Evolutionary conservation across 2,113 vertebrate species (phyloP).

Genomic region (Phylloscopus trochilus): DNA sequence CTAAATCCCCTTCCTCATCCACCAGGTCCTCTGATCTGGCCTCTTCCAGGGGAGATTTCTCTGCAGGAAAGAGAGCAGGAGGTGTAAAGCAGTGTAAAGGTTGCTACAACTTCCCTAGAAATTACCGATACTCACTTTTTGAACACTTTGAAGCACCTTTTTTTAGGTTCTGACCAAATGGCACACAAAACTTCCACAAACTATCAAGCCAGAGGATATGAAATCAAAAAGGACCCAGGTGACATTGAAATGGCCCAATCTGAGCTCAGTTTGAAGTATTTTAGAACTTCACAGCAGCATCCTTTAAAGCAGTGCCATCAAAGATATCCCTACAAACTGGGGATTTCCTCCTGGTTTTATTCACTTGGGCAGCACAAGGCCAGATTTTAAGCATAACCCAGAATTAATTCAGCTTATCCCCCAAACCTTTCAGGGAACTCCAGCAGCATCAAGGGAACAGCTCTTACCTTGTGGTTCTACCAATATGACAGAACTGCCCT

Average conservation of each 20-base stretch:
- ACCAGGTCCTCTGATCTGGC: background rate
- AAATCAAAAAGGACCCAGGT: background rate
- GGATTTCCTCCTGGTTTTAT: background rate
- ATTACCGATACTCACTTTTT: background rate
- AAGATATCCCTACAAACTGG: background rate
- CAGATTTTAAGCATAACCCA: accelerated
- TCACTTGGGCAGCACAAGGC: background rate
- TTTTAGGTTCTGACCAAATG: background rate
- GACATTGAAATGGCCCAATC: background rate
- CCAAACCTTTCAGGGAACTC: background rate
- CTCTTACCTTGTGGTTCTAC: background rate
- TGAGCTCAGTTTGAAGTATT: background rate
- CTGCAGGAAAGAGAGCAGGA: background rate
- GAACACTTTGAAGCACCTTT: background rate
- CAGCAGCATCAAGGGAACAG: background rate
- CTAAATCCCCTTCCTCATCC: conserved; percentile 43
- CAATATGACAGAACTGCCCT: background rate
- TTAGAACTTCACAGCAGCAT: background rate
- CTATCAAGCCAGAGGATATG: background rate
- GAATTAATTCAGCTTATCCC: background rate
- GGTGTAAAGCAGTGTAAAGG: background rate
- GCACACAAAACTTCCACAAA: accelerated
- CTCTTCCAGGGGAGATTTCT: background rate
- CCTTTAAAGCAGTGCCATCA: background rate
- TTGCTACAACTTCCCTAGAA: background rate